Evolutionary conservation across 2,797 vertebrate species (phyloP), one percentile per base, ranked within the genome.

Genomic region (Mustela erminea): DNA sequence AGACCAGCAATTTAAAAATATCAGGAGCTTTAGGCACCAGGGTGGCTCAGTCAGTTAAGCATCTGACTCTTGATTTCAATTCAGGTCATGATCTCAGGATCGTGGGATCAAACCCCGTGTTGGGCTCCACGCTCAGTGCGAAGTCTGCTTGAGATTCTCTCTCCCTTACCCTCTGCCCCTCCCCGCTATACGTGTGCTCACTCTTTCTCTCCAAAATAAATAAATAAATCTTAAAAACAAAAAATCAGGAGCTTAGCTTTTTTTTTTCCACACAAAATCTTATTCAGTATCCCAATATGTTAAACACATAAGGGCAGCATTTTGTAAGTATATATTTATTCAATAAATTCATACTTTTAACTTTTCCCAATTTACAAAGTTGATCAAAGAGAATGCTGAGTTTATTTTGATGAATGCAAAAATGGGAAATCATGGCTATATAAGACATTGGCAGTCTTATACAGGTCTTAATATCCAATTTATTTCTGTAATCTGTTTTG

Each of bases 401-500:
- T 77, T 60, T 90, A 23, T 90, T 95, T 46, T 75, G 88, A 95
- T 23, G 21, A 62, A 89, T 32, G 35, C 41, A 93, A 66, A 89
- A 49, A 77, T 35, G 60, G 23, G 23, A 96, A 93, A 77, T 95
- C 38, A 29, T 27, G 32, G 58, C n/a, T 66, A 41, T 74, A 38
- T 23, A 32, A 46, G 74, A 43, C 17, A 41, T 62, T 93, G 90
- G 81, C 46, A 74, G 87, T 74, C 27, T 87, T 62, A 74, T 7
- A 6, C n/a, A 84, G 62, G 27, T 72, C 68, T 97, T 83, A 77
- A 49, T 9, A 66, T 58, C 41, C 68, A 91, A 81, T 80, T 89
- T 86, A 90, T 94, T 95, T 96, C 68, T 96, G 4, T 93, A 66
- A 87, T 87, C 74, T 94, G 18, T 96, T 97, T 97, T 77, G 90